Conservation (phyloP, 2,888 invertebrate genomes). For the Callinectes sapidus region DNA sequence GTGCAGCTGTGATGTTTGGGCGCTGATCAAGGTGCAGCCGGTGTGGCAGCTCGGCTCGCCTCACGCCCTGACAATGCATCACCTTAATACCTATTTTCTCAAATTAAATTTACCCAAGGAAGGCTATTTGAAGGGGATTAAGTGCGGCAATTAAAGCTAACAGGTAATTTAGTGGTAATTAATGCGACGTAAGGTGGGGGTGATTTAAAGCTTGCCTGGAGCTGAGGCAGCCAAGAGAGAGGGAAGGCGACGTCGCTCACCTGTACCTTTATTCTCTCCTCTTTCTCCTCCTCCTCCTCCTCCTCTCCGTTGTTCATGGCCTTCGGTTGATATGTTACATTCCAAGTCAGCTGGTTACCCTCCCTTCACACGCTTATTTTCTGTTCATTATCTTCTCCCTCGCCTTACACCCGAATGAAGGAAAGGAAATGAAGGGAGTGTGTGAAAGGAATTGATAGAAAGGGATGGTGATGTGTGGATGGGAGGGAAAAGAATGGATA, state of each 20-base stretch:
- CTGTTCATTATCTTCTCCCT: no score
- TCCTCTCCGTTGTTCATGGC: neutral
- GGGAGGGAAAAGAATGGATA: no score
- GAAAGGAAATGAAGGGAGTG: no score
- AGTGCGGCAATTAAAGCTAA: neutral
- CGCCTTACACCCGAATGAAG: no score
- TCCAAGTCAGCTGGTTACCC: no score
- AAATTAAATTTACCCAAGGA: neutral
- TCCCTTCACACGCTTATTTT: no score
- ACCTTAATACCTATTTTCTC: neutral
- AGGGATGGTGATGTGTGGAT: no score
- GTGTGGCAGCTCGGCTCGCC: neutral
- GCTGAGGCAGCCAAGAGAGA: neutral
- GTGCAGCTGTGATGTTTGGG: neutral
- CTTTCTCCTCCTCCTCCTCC: neutral
- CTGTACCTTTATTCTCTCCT: neutral
- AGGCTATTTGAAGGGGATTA: neutral
- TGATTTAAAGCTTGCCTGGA: neutral
- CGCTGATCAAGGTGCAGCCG: neutral
- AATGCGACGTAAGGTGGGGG: neutral
- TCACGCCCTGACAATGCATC: neutral
- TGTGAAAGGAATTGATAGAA: no score
- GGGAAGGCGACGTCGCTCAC: neutral
- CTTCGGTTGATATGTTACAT: neutral
- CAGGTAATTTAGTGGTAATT: conserved; percentile 1